These are phyloP conservation scores for Creontiades dilutus DNA, from an alignment of 2,888 invertebrate species.

Conservation along the genomic window DNA sequence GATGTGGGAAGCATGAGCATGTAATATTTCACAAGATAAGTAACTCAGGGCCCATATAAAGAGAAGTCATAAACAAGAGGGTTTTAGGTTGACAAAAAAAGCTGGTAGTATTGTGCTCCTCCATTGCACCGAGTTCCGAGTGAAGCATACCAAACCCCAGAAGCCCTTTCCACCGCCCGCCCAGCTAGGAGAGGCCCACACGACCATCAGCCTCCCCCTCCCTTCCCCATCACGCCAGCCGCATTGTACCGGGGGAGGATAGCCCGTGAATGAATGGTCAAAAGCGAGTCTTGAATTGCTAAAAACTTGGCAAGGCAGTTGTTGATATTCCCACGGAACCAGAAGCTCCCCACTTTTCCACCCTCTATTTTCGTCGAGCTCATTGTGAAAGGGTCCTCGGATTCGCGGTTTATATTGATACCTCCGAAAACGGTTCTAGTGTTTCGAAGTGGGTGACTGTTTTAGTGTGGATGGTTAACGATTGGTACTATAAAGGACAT, in stretches of 20 bases:
- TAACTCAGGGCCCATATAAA: constrained; percentile 69
- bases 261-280: constrained; percentile 58
- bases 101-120: constrained; percentile 65
- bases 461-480: neutral
- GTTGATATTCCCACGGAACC: constrained; percentile 51
- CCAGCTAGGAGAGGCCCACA: neutral
- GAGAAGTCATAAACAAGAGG: constrained; percentile 71
- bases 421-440: neutral
- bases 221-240: neutral
- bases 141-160: constrained; percentile 61
- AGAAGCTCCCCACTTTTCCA: neutral
- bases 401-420: neutral
- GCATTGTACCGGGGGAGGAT: constrained; percentile 28
- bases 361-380: neutral
- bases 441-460: neutral
- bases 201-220: constrained; percentile 24
- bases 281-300: constrained; percentile 54
- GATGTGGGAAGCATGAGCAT: constrained; percentile 66
- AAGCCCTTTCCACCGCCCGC: constrained; percentile 21
- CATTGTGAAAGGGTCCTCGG: neutral
- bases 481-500: no score
- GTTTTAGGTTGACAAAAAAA: constrained; percentile 70
- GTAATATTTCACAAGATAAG: constrained; percentile 71
- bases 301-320: constrained; percentile 56
- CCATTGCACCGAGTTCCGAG: constrained; percentile 64